Evolutionary conservation across 2,888 invertebrate genomes (phyloP).

Genomic region (Cynaeus angustus): DNA sequence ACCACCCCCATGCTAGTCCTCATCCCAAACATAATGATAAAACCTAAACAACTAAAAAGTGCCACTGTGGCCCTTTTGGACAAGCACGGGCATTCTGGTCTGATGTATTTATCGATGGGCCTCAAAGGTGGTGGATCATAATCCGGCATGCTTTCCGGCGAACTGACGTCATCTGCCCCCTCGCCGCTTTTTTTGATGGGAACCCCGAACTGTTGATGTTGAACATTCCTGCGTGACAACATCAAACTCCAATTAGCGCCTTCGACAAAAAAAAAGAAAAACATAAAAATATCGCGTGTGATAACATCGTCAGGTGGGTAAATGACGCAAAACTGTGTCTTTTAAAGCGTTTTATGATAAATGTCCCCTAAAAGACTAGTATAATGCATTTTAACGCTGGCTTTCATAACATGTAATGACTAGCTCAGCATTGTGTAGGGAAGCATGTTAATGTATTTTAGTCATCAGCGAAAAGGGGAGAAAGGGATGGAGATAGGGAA

Average conservation of each 20-base stretch:
- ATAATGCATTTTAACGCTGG: constrained; percentile 68
- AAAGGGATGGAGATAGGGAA: constrained; percentile 58
- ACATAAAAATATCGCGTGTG: constrained; percentile 12
- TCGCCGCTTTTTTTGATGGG: constrained; percentile 73
- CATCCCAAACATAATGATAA: constrained; percentile 97
- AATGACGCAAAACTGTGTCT: constrained; percentile 38
- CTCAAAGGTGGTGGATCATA: constrained; percentile 89
- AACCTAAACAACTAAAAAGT: constrained; percentile 89
- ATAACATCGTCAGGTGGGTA: neutral
- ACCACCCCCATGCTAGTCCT: constrained; percentile 99
- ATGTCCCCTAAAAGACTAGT: constrained; percentile 64
- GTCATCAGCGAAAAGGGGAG: constrained; percentile 65
- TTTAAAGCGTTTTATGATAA: constrained; percentile 63
- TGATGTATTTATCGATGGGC: constrained; percentile 89
- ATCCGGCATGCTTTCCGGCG: constrained; percentile 86
- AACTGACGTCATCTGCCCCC: constrained; percentile 78
- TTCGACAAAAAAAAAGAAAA: constrained; percentile 13
- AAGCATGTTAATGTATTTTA: constrained; percentile 70
- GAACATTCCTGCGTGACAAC: constrained; percentile 72
- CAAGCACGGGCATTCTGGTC: constrained; percentile 90
- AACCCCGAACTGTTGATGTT: constrained; percentile 81
- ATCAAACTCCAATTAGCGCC: constrained; percentile 27
- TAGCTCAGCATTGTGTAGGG: constrained; percentile 68
- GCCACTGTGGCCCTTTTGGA: constrained; percentile 92
- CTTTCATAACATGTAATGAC: constrained; percentile 70